Percentiles rank a stretch among this genome's conserved stretches.
Conservation (phyloP, 1,140 invertebrate genomes). For the Colletes gigas region DNA sequence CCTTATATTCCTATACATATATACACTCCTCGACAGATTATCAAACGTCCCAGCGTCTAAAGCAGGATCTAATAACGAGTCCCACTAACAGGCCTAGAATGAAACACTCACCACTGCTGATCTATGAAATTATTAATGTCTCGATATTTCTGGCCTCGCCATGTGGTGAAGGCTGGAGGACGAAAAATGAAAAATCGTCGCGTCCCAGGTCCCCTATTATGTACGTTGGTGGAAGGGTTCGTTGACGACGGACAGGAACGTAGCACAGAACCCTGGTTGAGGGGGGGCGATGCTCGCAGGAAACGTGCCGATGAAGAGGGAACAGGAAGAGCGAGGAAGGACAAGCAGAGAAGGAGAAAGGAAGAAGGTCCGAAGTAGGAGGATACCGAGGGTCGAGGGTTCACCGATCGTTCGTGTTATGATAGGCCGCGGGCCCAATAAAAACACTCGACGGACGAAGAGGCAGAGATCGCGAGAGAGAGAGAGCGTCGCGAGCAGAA, state of each 20-base stretch:
- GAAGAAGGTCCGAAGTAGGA: constrained; percentile 27
- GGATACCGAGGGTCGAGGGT: constrained; percentile 55
- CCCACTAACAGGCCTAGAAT: no score
- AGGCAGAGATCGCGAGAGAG: background rate
- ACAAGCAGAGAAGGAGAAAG: background rate
- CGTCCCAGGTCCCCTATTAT: background rate
- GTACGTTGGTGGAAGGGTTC: background rate
- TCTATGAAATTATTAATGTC: no score
- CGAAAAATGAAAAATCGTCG: background rate
- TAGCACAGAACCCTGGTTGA: background rate
- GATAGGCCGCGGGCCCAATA: constrained; percentile 64
- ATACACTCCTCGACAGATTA: no score
- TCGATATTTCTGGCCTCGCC: no score
- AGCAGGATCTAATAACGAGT: no score
- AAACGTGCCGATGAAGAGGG: constrained; percentile 12
- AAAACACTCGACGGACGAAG: constrained; percentile 44
- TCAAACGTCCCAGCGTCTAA: no score
- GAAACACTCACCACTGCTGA: no score
- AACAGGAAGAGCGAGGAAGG: background rate
- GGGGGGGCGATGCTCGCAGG: background rate
- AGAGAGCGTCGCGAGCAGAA: constrained; percentile 40
- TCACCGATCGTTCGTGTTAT: constrained; percentile 66
- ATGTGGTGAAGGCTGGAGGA: no score
- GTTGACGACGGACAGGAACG: background rate
- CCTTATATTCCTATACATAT: no score